phyloP scores from a whole-genome alignment of 2,113 vertebrate species.

The Saguinus imperator region DNA sequence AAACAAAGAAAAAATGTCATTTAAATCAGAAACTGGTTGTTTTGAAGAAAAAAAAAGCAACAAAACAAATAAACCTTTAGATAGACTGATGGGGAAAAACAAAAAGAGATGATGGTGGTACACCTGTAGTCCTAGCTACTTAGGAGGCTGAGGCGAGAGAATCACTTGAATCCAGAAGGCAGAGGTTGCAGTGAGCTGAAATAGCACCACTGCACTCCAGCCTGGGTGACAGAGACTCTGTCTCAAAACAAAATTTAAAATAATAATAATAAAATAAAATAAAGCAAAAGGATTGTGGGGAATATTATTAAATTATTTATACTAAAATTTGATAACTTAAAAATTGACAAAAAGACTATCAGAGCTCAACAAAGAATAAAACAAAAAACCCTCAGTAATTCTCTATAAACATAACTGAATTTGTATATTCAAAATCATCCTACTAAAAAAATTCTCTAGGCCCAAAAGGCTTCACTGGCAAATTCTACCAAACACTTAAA shows the following conservation, averaged over 20 bases:
- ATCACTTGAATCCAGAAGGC: no score
- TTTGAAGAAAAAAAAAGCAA: background rate
- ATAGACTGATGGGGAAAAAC: background rate
- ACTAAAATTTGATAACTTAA: background rate
- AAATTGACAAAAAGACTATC: background rate
- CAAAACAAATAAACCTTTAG: background rate
- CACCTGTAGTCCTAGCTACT: no score
- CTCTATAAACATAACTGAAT: background rate
- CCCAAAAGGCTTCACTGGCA: background rate
- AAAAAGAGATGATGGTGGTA: no score
- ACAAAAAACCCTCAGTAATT: background rate
- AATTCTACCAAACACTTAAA: background rate
- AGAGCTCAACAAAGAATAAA: background rate
- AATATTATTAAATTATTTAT: background rate
- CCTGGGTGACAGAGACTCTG: no score
- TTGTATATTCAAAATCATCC: background rate
- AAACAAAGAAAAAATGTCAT: background rate
- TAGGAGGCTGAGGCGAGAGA: no score
- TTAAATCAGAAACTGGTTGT: background rate
- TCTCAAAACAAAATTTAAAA: no score
- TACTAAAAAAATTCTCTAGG: background rate
- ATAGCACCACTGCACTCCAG: no score
- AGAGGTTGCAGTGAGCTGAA: no score
- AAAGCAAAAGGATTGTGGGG: background rate
- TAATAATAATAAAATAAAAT: no score